A percentile compares a stretch with the other conserved stretches of the same genome.
Conservation (phyloP, 2,888 invertebrate genomes). For the Phaonia tiefii region DNA sequence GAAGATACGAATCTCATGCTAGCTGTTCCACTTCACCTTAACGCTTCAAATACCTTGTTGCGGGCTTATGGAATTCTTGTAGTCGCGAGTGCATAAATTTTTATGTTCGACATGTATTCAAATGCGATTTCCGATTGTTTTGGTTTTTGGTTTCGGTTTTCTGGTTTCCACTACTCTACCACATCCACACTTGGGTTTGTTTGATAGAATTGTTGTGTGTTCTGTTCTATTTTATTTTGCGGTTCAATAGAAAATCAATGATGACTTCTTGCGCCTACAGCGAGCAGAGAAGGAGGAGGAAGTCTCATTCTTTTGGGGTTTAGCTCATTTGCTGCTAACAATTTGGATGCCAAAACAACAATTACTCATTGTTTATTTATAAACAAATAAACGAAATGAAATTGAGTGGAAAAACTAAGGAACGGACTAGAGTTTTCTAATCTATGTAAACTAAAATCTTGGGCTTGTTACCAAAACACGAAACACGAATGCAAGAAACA, state of each 20-base stretch:
- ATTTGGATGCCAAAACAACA: slow-evolving; percentile 51
- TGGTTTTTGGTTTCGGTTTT: slow-evolving; percentile 38
- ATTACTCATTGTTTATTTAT: slow-evolving; percentile 44
- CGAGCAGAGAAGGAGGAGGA: neutral
- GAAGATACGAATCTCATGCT: neutral
- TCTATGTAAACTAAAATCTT: slow-evolving; percentile 23
- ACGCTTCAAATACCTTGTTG: neutral
- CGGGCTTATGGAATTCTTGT: neutral
- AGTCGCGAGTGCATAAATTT: slow-evolving; percentile 39
- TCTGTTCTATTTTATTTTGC: slow-evolving; percentile 52
- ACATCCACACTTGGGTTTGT: slow-evolving; percentile 8
- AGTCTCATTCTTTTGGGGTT: slow-evolving; percentile 29
- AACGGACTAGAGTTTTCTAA: slow-evolving; percentile 20
- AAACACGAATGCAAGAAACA: neutral
- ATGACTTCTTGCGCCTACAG: slow-evolving; percentile 15
- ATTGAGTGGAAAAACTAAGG: slow-evolving; percentile 27
- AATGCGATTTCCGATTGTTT: slow-evolving; percentile 60
- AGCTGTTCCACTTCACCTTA: slow-evolving; percentile 11
- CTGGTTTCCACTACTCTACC: neutral
- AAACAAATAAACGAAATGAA: slow-evolving; percentile 36
- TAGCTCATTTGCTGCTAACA: slow-evolving; percentile 12
- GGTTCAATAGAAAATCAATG: slow-evolving; percentile 52
- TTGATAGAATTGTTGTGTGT: slow-evolving; percentile 26
- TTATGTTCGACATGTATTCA: slow-evolving; percentile 1
- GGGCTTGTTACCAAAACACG: neutral